Percentiles rank a stretch among this genome's conserved stretches.
phyloP scores from a whole-genome alignment of 2,888 invertebrate genomes.

The Cheilosia urbana region DNA sequence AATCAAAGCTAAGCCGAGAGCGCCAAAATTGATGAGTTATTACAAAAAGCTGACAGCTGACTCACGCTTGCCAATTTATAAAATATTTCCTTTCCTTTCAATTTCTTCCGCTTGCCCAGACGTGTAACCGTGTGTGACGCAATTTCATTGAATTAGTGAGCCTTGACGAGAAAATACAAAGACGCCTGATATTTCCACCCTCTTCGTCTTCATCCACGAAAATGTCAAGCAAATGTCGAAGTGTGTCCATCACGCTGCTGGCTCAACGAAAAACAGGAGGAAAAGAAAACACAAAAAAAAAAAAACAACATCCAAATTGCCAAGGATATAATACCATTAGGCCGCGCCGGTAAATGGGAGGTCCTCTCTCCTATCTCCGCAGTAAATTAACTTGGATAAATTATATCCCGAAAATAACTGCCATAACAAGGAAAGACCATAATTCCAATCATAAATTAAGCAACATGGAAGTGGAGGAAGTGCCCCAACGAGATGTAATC shows the following conservation, averaged over 20 bases:
- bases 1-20: slow-evolving; percentile 13
- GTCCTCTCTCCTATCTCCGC: slow-evolving; percentile 7
- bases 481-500: slow-evolving; percentile 52
- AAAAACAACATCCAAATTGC: slow-evolving; percentile 20
- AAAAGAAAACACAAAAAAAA: slow-evolving; percentile 12
- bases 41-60: slow-evolving; percentile 60
- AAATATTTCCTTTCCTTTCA: slow-evolving; percentile 46
- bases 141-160: slow-evolving; percentile 63
- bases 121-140: slow-evolving; percentile 63
- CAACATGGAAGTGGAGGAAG: slow-evolving; percentile 25
- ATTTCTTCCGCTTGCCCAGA: slow-evolving; percentile 54
- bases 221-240: slow-evolving; percentile 61
- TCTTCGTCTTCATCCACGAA: not conserved
- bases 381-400: slow-evolving; percentile 60
- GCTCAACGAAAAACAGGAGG: slow-evolving; percentile 8
- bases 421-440: slow-evolving; percentile 58
- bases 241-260: slow-evolving; percentile 57
- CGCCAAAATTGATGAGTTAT: slow-evolving; percentile 56
- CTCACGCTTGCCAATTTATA: slow-evolving; percentile 55
- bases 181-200: not conserved
- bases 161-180: slow-evolving; percentile 10
- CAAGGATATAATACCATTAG: slow-evolving; percentile 60
- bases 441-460: slow-evolving; percentile 73
- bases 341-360: slow-evolving; percentile 25
- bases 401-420: slow-evolving; percentile 61